Base-by-base conservation (phyloP, 2,888 invertebrate species). In the Zeuzera pyrina region DNA sequence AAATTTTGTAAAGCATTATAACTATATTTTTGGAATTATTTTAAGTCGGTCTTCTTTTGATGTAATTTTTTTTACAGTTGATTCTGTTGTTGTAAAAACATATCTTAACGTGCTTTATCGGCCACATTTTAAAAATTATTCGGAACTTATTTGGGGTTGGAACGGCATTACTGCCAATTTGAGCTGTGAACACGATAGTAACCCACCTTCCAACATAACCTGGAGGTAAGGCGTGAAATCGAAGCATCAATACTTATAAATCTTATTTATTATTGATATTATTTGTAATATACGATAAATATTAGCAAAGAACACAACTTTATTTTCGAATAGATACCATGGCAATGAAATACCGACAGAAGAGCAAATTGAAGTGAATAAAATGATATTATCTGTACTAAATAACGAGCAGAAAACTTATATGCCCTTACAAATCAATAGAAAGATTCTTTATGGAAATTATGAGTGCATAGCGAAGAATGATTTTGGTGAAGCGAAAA, bases 211-310 rank as follows among this genome's bases (percentile, higher is more conserved):
- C 0, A 43, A 35, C n/a, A 42, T 73, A 3, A 49, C 42, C 36
- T 79, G 79, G 79, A 72, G 62, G 81, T 81, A 53, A 41, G 49
- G n/a, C n/a, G n/a, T n/a, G n/a, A n/a, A n/a, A n/a, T n/a, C n/a
- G n/a, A n/a, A n/a, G n/a, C n/a, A n/a, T n/a, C n/a, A n/a, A n/a
- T n/a, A n/a, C n/a, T n/a, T n/a, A n/a, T n/a, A n/a, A n/a, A n/a
- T n/a, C n/a, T n/a, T n/a, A n/a, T n/a, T n/a, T n/a, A n/a, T n/a
- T n/a, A n/a, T n/a, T n/a, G n/a, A n/a, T n/a, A n/a, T n/a, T n/a
- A n/a, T n/a, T n/a, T n/a, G n/a, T n/a, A n/a, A n/a, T n/a, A n/a
- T n/a, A n/a, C n/a, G n/a, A n/a, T n/a, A n/a, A n/a, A n/a, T n/a
- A n/a, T n/a, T n/a, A 25, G 6, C 3, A 24, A 29, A 13, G 14